Base-by-base conservation (phyloP, 92 coral and sea anemone genomes). In the Ricordea florida region DNA sequence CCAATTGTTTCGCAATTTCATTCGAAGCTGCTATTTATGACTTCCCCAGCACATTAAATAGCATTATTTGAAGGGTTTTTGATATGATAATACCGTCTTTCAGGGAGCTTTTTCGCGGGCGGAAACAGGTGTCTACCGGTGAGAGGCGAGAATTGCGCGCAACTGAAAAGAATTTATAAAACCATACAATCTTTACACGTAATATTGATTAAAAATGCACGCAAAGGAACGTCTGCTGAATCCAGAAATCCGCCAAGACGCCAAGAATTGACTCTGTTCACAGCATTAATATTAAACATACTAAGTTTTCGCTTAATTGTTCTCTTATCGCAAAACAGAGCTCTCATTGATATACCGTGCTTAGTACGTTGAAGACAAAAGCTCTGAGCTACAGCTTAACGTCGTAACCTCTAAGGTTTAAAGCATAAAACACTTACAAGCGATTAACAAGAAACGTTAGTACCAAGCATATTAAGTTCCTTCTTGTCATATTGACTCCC, bases 261-360 rank as follows among this genome's bases (percentile, higher is more conserved):
- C 38, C 21, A 27, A 14, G n/a, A 2, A 28, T 30, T 55, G 37
- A 15, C 13, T n/a, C 6, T 27, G 1, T 41, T 26, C 22, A 7
- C 36, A 16, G 5, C 41, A 70, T 70, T 30, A 55, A 70, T 70
- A 70, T 55, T 55, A 37, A 70, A 52, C 1, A 2, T 55, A 65
- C 28, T 55, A 70, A 70, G 38, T 34, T 51, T 66, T 42, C 34
- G 50, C 49, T 36, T 38, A 55, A 53, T 70, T 40, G 36, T 56
- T 28, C 62, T 20, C 52, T 40, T 70, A 70, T 70, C 66, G 56
- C 29, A 24, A 28, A 28, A 30, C 29, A 70, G 31, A 70, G 53
- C 62, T 41, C 44, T 66, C 29, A 46, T 55, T 40, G 29, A 55
- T 44, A 70, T 53, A 41, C 77, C 26, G 28, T 69, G 76, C 49